phyloP scores from a whole-genome alignment of 2,888 invertebrate species.

The Chrysolina americana region DNA sequence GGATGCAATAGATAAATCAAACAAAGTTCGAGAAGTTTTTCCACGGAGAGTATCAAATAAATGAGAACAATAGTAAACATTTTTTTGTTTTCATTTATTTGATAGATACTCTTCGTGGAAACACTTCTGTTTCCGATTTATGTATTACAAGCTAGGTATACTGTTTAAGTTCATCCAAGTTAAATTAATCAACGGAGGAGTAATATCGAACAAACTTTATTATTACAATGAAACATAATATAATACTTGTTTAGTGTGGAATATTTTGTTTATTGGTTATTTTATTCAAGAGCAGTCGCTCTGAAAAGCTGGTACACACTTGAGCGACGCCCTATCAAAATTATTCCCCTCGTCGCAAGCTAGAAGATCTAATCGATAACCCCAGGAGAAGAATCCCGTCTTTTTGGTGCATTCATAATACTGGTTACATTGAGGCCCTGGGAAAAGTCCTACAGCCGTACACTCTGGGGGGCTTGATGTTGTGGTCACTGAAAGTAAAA shows the following conservation, averaged over 20 bases:
- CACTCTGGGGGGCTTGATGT: conserved; percentile 33
- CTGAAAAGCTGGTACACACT: conserved; percentile 27
- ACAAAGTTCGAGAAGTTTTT: no score
- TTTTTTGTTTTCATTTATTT: no score
- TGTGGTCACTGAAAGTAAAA: conserved; percentile 26
- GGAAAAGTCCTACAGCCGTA: conserved; percentile 8
- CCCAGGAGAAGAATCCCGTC: conserved; percentile 9
- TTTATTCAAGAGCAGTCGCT: conserved; percentile 34
- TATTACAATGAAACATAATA: background rate
- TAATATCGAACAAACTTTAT: no score
- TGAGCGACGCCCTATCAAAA: conserved; percentile 26
- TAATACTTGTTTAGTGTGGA: background rate
- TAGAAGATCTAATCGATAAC: conserved; percentile 22
- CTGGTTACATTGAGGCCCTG: conserved; percentile 36
- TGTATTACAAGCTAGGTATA: no score
- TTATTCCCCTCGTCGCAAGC: conserved; percentile 30
- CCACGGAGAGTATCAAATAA: no score
- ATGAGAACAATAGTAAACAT: no score
- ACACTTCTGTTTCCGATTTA: no score
- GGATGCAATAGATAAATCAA: no score
- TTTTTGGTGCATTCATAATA: conserved; percentile 37
- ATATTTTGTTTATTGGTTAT: background rate
- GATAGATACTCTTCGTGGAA: no score
- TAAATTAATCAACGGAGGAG: no score
- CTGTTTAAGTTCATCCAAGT: no score